Evolutionary conservation across 1,140 invertebrate genomes (phyloP), one percentile per base, ranked within the genome.

Genomic region (Tribolium madens): DNA sequence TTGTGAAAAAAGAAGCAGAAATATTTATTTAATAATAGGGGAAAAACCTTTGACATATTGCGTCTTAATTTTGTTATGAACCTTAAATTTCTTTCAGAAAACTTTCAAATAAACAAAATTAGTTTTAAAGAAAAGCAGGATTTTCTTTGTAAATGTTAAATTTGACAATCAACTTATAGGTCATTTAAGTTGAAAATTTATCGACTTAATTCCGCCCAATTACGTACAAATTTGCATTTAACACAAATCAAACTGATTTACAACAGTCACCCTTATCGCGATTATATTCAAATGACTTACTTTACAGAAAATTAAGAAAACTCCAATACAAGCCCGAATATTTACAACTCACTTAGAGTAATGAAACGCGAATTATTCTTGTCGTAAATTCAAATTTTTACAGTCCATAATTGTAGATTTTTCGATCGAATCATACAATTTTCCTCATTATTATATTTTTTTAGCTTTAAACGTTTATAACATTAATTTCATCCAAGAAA

Each of bases 271-370:
- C 17, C 3, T 21, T 64, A 64, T 64, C 57, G 26, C 57, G 21
- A 64, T 64, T 14, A 14, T 64, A 64, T 64, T 64, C 26, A 64
- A 64, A 64, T 64, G 21, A 31, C 17, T 33, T 12, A 31, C 18
- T 64, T 64, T 64, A 14, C 57, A 57, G 52, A 57, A 21, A n/a
- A 64, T 64, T 33, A 64, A 33, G 57, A 64, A 64, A 57, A 64
- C 14, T 64, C 57, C 57, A 33, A 64, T 64, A 64, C 26, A 33
- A 13, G 14, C 57, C 13, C 12, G 57, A 64, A 42, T 64, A 64
- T 64, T 64, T 64, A 64, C 21, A 33, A 64, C 57, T 26, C 26
- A 64, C 21, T 64, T 64, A 42, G 14, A 12, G 10, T 9, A 57
- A 57, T 18, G 17, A 21, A 57, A 57, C 15, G 18, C 17, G 14